These are phyloP conservation scores for Drosophila funebris DNA, from an alignment of 1,140 invertebrate genomes.

Conservation along the genomic window DNA sequence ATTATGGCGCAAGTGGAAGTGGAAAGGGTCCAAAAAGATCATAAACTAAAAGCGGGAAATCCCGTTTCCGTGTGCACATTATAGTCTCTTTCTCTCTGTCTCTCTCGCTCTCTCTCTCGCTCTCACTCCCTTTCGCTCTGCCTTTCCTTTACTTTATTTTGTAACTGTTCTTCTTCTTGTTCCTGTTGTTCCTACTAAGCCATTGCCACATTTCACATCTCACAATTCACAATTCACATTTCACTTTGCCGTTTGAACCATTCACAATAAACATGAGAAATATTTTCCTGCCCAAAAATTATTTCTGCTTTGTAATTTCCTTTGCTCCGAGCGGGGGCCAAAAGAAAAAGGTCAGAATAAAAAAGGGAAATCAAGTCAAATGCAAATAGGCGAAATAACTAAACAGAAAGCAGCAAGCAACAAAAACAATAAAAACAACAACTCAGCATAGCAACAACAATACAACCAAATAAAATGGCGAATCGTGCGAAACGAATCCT, in stretches of 20 bases:
- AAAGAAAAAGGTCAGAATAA: neutral
- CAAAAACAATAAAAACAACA: neutral
- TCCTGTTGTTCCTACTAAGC: neutral
- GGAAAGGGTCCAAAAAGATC: slow-evolving; percentile 23
- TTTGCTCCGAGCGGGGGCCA: neutral
- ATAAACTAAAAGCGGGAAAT: slow-evolving; percentile 45
- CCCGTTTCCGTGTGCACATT: slow-evolving; percentile 51
- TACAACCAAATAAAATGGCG: slow-evolving; percentile 50
- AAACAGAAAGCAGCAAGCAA: slow-evolving; percentile 40
- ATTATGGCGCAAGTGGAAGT: slow-evolving; percentile 5
- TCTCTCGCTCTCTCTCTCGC: slow-evolving; percentile 9
- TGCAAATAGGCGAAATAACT: slow-evolving; percentile 70
- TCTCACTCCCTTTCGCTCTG: slow-evolving; percentile 10
- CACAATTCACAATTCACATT: slow-evolving; percentile 12
- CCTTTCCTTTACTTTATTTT: neutral
- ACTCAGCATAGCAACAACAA: slow-evolving; percentile 13
- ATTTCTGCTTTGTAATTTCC: slow-evolving; percentile 51
- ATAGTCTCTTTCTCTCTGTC: slow-evolving; percentile 13
- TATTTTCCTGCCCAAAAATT: slow-evolving; percentile 39
- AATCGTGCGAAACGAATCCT: slow-evolving; percentile 50
- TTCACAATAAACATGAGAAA: slow-evolving; percentile 39
- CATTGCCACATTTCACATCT: slow-evolving; percentile 15
- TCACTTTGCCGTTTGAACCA: slow-evolving; percentile 6
- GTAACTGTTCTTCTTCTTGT: neutral
- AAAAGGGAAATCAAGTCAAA: slow-evolving; percentile 46